Evolutionary conservation across 2,888 invertebrate species (phyloP).

Genomic region (Electrophaes corylata): DNA sequence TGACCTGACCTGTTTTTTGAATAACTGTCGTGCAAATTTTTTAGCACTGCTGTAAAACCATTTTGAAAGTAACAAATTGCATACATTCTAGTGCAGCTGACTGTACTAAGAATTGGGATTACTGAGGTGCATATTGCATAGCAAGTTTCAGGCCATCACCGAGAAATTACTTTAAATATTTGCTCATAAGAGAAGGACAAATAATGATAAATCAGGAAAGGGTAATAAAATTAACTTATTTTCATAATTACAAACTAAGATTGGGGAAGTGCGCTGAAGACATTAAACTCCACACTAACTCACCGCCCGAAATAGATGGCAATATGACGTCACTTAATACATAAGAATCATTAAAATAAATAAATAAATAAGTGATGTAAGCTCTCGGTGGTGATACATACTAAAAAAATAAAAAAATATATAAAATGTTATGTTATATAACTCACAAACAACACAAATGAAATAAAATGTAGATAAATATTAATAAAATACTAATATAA

Average conservation of each 20-base stretch:
- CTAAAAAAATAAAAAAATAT: not conserved
- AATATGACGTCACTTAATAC: constrained; percentile 32
- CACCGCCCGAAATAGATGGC: constrained; percentile 55
- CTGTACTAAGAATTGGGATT: not conserved
- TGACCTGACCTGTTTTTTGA: too few relatives aligned
- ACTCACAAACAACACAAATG: constrained; percentile 24
- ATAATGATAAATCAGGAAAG: not conserved
- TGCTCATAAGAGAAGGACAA: not conserved
- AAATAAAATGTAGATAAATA: constrained; percentile 9
- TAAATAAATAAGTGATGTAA: constrained; percentile 31
- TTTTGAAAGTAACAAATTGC: too few relatives aligned
- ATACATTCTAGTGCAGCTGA: too few relatives aligned
- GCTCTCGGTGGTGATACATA: constrained; percentile 4
- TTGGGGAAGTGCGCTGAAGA: constrained; percentile 39
- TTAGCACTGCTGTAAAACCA: too few relatives aligned
- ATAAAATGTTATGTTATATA: constrained; percentile 21
- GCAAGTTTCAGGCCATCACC: constrained; percentile 13
- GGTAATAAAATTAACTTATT: constrained; percentile 13
- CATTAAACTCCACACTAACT: constrained; percentile 64
- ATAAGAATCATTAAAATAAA: constrained; percentile 37
- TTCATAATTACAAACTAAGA: constrained; percentile 19
- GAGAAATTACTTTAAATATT: not conserved
- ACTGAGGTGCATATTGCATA: constrained; percentile 12
- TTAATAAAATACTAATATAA: constrained; percentile 8
- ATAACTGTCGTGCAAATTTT: too few relatives aligned